Percentiles rank a stretch among this genome's conserved stretches.
These are phyloP conservation scores for Actinia tenebrosa DNA, from an alignment of 64 coral and sea anemone species.

Conservation along the genomic window DNA sequence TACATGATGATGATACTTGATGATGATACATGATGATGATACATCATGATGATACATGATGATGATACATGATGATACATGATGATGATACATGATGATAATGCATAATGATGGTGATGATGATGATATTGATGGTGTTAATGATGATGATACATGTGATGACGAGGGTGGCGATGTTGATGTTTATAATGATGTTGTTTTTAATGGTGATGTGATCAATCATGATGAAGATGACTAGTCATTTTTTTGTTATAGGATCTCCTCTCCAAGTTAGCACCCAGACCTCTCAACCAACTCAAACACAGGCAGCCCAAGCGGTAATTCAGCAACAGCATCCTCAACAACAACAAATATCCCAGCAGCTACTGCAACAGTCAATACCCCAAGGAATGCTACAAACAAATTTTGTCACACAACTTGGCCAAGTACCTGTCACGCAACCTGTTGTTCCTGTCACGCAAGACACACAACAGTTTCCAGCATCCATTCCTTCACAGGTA, in stretches of 20 bases:
- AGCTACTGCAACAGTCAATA: conserved; percentile 74
- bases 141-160: neutral
- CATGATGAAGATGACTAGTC: too few species aligned
- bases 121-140: neutral
- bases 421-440: conserved; percentile 1
- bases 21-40: neutral
- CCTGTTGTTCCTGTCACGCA: neutral
- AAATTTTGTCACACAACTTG: conserved; percentile 66
- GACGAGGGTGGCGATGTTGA: neutral
- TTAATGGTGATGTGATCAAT: too few species aligned
- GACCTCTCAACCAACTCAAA: conserved; percentile 24
- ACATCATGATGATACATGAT: neutral
- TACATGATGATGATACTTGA: neutral
- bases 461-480: neutral
- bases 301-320: conserved; percentile 30
- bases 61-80: neutral
- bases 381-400: conserved; percentile 68
- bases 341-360: conserved; percentile 78
- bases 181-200: too few species aligned
- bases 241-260: neutral
- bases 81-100: neutral
- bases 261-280: conserved; percentile 12
- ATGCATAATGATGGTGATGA: neutral
- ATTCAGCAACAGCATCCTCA: conserved; percentile 46
- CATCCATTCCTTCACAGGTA: neutral